Percentiles rank a stretch among this genome's conserved stretches.
Conservation (phyloP, 2,797 vertebrate genomes). For the Eospalax fontanierii region DNA sequence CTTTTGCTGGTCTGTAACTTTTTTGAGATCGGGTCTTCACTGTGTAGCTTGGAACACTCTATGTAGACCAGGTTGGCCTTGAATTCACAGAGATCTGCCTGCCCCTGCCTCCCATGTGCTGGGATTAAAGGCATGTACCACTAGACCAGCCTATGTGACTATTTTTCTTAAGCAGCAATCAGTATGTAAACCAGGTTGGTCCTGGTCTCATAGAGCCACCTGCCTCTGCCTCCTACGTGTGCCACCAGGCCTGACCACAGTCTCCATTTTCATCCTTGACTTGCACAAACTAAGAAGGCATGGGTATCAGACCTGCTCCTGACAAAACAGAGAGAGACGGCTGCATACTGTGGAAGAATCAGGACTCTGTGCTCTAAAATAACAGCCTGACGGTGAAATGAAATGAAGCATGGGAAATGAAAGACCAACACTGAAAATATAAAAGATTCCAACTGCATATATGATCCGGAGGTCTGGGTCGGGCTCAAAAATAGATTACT, state of each 20-base stretch:
- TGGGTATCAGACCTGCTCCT: neutral
- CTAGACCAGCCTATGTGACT: too few relatives aligned
- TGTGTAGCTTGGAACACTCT: too few relatives aligned
- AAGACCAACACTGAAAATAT: neutral
- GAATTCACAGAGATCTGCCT: too few relatives aligned
- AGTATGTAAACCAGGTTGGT: too few relatives aligned
- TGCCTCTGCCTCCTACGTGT: too few relatives aligned
- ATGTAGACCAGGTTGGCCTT: too few relatives aligned
- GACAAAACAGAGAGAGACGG: neutral
- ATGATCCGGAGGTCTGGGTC: constrained; percentile 11
- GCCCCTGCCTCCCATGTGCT: too few relatives aligned
- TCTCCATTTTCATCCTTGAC: neutral
- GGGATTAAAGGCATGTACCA: too few relatives aligned
- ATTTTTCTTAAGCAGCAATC: too few relatives aligned
- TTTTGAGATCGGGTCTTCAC: too few relatives aligned
- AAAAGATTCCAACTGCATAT: neutral
- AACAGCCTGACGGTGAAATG: neutral
- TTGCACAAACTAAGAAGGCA: neutral
- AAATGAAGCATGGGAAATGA: neutral
- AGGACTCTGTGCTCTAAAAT: neutral
- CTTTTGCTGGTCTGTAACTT: neutral
- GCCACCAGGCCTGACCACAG: neutral
- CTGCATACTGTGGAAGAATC: neutral
- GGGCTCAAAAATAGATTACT: neutral
- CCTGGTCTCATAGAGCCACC: too few relatives aligned